Percentiles rank a stretch among this genome's conserved stretches.
Evolutionary conservation across 2,888 invertebrate species (phyloP).

Genomic region (Buathra laborator): DNA sequence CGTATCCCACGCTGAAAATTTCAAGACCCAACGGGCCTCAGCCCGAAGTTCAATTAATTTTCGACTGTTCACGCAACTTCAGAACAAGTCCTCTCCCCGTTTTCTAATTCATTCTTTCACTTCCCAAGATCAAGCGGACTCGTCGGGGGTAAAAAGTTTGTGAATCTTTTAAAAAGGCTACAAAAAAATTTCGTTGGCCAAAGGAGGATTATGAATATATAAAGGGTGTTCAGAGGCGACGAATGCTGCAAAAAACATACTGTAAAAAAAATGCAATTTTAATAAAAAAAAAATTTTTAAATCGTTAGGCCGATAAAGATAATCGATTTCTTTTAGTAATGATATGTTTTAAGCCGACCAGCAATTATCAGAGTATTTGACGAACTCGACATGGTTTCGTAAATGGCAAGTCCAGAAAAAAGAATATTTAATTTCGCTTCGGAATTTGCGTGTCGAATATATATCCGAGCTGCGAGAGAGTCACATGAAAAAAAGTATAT

Average conservation of each 20-base stretch:
- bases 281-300: not conserved
- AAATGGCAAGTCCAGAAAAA: too few species aligned
- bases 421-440: too few species aligned
- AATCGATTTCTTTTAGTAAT: too few species aligned
- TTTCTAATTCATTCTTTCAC: not conserved
- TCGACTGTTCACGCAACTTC: not conserved
- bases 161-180: not conserved
- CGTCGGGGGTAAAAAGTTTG: not conserved
- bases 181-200: constrained; percentile 1
- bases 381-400: too few species aligned
- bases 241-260: not conserved
- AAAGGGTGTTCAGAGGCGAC: not conserved
- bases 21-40: constrained; percentile 48
- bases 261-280: not conserved
- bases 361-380: too few species aligned
- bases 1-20: constrained; percentile 55
- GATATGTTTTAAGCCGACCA: too few species aligned
- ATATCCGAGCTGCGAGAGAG: too few species aligned
- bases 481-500: too few species aligned
- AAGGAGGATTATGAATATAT: constrained; percentile 12
- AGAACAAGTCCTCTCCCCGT: not conserved
- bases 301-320: not conserved
- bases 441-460: too few species aligned
- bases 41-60: constrained; percentile 52
- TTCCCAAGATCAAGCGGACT: not conserved